phyloP scores from a whole-genome alignment of 2,888 invertebrate species.

The Drosophila flavopinicola region DNA sequence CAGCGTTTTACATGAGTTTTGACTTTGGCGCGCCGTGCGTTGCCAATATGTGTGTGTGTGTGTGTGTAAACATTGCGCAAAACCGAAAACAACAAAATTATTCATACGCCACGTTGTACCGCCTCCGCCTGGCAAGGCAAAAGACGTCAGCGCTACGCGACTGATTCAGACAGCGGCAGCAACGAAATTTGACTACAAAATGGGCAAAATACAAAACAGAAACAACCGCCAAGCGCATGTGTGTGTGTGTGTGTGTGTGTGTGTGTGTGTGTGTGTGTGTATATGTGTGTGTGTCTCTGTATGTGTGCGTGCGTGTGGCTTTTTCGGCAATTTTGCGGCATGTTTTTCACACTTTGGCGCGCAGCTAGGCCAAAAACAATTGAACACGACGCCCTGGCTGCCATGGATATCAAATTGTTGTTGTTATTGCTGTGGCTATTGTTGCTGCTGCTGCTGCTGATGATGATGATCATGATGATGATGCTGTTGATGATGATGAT shows the following conservation, averaged over 20 bases:
- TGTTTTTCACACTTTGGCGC: slow-evolving; percentile 77
- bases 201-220: slow-evolving; percentile 74
- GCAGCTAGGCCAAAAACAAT: slow-evolving; percentile 65
- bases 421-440: slow-evolving; percentile 4
- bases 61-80: slow-evolving; percentile 76
- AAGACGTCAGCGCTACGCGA: slow-evolving; percentile 64
- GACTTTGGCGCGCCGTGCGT: slow-evolving; percentile 64
- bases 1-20: slow-evolving; percentile 68
- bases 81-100: slow-evolving; percentile 64
- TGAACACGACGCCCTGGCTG: slow-evolving; percentile 69
- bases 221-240: slow-evolving; percentile 22
- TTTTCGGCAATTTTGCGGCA: slow-evolving; percentile 76
- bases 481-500: slow-evolving; percentile 50
- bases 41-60: slow-evolving; percentile 41
- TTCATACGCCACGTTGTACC: slow-evolving; percentile 76
- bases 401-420: slow-evolving; percentile 55
- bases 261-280: slow-evolving; percentile 13
- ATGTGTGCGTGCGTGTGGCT: slow-evolving; percentile 53
- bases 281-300: slow-evolving; percentile 2
- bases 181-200: slow-evolving; percentile 76
- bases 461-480: slow-evolving; percentile 8
- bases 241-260: slow-evolving; percentile 1
- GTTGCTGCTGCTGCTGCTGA: slow-evolving; percentile 3
- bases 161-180: slow-evolving; percentile 68
- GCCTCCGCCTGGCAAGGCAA: slow-evolving; percentile 20